phyloP scores from a whole-genome alignment of 2,113 vertebrate species.

The Gavialis gangeticus region DNA sequence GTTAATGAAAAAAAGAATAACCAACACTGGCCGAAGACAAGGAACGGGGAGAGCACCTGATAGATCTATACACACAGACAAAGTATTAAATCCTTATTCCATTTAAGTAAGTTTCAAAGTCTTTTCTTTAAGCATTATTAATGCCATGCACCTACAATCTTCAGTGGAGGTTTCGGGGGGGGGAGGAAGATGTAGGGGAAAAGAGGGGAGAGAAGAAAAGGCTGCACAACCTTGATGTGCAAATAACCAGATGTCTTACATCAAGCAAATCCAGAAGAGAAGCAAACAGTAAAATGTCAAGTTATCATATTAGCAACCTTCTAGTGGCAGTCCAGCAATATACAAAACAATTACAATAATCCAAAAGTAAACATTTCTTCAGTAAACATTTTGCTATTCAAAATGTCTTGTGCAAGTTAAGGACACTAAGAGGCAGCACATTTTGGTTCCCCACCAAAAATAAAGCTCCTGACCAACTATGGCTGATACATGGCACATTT shows the following conservation, averaged over 20 bases:
- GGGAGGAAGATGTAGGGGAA: no score
- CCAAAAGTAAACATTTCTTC: background rate
- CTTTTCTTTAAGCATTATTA: background rate
- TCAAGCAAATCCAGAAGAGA: fast-evolving
- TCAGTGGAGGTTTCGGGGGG: no score
- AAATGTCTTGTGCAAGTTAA: background rate
- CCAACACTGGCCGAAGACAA: background rate
- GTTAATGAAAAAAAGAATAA: background rate
- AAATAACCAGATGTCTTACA: background rate
- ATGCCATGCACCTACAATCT: background rate
- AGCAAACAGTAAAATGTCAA: background rate
- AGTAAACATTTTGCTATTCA: background rate
- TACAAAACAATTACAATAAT: background rate
- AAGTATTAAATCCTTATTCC: background rate
- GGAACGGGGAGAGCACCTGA: background rate
- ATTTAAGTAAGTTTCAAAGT: background rate
- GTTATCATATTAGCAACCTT: background rate
- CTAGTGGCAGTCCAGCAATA: fast-evolving
- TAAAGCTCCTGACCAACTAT: background rate
- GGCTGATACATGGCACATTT: background rate
- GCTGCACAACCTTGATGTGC: background rate
- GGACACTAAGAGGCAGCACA: background rate
- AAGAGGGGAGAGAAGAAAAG: no score
- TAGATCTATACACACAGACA: background rate
- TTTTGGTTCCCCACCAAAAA: background rate